Conservation (phyloP, 35 echinoderm and acorn worm species). For the Ophiothrix spiculata region DNA sequence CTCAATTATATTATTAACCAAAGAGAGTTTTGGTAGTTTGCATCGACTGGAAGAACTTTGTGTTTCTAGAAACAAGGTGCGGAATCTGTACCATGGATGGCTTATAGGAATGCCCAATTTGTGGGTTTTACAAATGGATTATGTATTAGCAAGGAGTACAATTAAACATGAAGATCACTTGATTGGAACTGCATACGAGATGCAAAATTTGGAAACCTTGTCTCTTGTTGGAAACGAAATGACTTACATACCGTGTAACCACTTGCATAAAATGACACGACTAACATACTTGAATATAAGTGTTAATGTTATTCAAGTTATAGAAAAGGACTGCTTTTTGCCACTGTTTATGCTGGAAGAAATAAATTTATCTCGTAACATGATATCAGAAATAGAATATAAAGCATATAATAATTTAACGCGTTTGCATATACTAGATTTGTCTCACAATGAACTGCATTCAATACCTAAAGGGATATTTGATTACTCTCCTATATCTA, state of each 20-base stretch:
- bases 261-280: constrained; percentile 12
- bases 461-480: background rate
- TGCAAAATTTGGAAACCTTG: constrained; percentile 28
- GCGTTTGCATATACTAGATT: constrained; percentile 14
- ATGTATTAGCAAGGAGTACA: background rate
- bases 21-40: constrained; percentile 19
- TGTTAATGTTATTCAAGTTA: constrained; percentile 23
- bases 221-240: constrained; percentile 18
- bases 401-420: constrained; percentile 14
- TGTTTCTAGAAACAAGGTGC: constrained; percentile 30
- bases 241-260: constrained; percentile 21
- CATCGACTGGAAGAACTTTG: constrained; percentile 38
- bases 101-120: constrained; percentile 26
- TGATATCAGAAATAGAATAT: constrained; percentile 15
- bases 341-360: constrained; percentile 2
- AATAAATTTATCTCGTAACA: constrained; percentile 20
- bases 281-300: constrained; percentile 33
- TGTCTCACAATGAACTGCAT: constrained; percentile 16
- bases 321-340: constrained; percentile 36
- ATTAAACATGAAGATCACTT: constrained; percentile 6
- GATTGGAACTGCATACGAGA: background rate
- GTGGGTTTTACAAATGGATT: constrained; percentile 49
- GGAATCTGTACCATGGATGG: constrained; percentile 25
- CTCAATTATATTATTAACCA: constrained; percentile 12
- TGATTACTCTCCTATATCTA: background rate